Evolutionary conservation across 2,797 vertebrate species (phyloP).

Genomic region (Rhadinocentrus ornatus): DNA sequence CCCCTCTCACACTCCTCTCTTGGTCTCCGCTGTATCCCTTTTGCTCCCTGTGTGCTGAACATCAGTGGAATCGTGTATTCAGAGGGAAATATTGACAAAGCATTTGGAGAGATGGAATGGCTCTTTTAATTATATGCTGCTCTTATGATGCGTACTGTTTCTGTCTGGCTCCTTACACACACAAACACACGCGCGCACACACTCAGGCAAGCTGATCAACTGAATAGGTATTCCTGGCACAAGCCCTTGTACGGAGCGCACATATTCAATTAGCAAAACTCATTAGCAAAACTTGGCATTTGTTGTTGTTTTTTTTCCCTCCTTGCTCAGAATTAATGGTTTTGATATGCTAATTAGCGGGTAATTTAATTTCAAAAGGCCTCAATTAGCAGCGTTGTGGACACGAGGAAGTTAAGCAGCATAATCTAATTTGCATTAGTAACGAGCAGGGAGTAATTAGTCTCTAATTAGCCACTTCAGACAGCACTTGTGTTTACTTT

Average conservation of each 20-base stretch:
- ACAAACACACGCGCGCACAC: slow-evolving; percentile 10
- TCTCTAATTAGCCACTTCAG: slow-evolving; percentile 99
- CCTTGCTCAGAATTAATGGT: slow-evolving; percentile 98
- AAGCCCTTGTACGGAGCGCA: slow-evolving; percentile 78
- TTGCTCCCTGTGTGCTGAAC: slow-evolving; percentile 35
- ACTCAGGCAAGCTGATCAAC: slow-evolving; percentile 55
- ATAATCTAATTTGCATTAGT: slow-evolving; percentile 99
- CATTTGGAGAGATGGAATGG: slow-evolving; percentile 68
- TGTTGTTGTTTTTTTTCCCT: slow-evolving; percentile 90
- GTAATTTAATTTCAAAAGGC: slow-evolving; percentile 99
- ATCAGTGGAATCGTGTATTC: slow-evolving; percentile 65
- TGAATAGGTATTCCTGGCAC: slow-evolving; percentile 79
- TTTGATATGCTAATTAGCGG: slow-evolving; percentile 99
- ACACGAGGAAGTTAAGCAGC: slow-evolving; percentile 99
- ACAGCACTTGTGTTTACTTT: slow-evolving; percentile 99
- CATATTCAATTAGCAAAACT: slow-evolving; percentile 99
- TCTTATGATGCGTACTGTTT: slow-evolving; percentile 65
- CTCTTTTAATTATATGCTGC: slow-evolving; percentile 72
- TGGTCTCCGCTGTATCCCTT: slow-evolving; percentile 45
- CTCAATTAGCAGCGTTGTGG: slow-evolving; percentile 99
- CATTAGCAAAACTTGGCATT: slow-evolving; percentile 99
- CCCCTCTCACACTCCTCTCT: slow-evolving; percentile 40
- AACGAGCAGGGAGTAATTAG: slow-evolving; percentile 99
- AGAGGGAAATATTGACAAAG: slow-evolving; percentile 76
- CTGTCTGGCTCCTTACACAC: slow-evolving; percentile 53